Percentiles rank a stretch among this genome's conserved stretches.
These are phyloP conservation scores for Microtus pennsylvanicus DNA, from an alignment of 2,113 vertebrate genomes.

Conservation along the genomic window DNA sequence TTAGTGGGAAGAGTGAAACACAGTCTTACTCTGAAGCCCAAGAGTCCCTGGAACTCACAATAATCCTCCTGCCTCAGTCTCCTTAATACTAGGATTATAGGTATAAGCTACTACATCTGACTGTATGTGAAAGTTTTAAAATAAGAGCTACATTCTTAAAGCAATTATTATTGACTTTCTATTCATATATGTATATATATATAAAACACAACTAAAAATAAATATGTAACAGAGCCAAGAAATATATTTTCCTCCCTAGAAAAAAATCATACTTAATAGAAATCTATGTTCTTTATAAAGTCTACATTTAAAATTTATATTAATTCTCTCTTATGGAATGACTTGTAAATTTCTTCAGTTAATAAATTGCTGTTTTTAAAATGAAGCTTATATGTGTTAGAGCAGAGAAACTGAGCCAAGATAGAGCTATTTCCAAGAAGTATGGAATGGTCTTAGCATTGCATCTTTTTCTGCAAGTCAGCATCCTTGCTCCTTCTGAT, in stretches of 20 bases:
- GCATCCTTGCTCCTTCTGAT: slow-evolving; percentile 78
- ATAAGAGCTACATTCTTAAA: neutral
- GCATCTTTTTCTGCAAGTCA: slow-evolving; percentile 84
- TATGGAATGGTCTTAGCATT: slow-evolving; percentile 82
- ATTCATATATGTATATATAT: slow-evolving; percentile 8
- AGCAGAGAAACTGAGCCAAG: slow-evolving; percentile 79
- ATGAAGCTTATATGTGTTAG: slow-evolving; percentile 69
- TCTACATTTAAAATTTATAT: neutral
- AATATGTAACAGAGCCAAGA: slow-evolving; percentile 25
- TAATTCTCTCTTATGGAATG: slow-evolving; percentile 60
- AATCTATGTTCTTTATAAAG: neutral
- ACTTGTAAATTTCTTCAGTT: slow-evolving; percentile 58
- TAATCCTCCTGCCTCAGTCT: neutral
- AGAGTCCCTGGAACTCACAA: neutral
- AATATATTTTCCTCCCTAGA: slow-evolving; percentile 17
- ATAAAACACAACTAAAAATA: neutral
- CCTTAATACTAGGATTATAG: neutral
- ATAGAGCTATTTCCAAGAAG: slow-evolving; percentile 74
- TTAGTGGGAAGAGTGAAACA: neutral
- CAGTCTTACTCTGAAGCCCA: neutral
- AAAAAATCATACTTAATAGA: slow-evolving; percentile 12
- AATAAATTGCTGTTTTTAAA: slow-evolving; percentile 50
- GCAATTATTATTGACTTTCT: neutral
- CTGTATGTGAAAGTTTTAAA: slow-evolving; percentile 29
- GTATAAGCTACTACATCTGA: neutral